Conservation (phyloP, 2,113 vertebrate genomes). For the Manacus vitellinus region DNA sequence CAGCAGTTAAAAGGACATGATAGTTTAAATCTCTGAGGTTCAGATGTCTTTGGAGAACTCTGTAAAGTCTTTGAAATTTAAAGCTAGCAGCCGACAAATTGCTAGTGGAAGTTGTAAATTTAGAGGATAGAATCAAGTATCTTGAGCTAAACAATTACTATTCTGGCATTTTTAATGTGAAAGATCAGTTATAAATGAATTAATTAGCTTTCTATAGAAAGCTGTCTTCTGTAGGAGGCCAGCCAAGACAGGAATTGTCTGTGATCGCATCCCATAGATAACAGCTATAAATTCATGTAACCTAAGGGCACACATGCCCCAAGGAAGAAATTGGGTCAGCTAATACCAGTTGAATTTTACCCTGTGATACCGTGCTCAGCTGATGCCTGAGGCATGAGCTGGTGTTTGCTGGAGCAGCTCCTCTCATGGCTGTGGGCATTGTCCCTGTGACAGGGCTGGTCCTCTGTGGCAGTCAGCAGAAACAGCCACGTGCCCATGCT, state of each 20-base stretch:
- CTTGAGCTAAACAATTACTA: background rate
- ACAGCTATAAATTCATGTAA: fast-evolving
- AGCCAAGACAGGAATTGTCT: background rate
- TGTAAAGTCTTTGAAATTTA: background rate
- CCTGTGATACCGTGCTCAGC: background rate
- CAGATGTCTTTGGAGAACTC: background rate
- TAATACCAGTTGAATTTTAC: background rate
- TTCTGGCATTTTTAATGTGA: background rate
- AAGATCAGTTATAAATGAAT: background rate
- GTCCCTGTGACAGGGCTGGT: background rate
- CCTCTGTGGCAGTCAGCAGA: background rate
- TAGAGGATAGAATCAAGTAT: background rate
- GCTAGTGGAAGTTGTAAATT: background rate
- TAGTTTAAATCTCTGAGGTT: background rate
- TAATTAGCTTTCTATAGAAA: background rate
- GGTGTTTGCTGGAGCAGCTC: background rate
- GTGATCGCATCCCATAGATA: fast-evolving
- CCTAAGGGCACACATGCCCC: background rate
- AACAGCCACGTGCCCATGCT: fast-evolving
- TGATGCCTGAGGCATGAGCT: background rate
- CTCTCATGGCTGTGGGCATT: background rate
- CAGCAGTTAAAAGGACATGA: background rate
- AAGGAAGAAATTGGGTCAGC: background rate
- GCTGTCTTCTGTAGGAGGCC: background rate
- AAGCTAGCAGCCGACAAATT: background rate